Evolutionary conservation across 2,888 invertebrate species (phyloP).

Genomic region (Tortrix viridana): DNA sequence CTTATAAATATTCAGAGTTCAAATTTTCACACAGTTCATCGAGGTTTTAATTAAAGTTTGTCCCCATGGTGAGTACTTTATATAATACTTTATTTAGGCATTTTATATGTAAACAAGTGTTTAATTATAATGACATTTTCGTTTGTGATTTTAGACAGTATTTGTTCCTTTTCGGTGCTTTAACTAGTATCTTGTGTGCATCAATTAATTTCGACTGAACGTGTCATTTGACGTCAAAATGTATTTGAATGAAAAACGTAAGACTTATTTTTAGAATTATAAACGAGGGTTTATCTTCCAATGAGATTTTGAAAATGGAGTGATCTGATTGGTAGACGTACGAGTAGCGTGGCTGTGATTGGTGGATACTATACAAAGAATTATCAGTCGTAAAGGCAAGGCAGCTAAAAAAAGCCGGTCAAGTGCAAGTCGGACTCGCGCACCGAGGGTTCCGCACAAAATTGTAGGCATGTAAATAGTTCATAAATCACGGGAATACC

Average conservation of each 20-base stretch:
- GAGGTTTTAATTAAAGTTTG: background rate
- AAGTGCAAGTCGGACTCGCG: too few relatives aligned
- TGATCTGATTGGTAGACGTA: slow-evolving; percentile 22
- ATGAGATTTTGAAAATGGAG: slow-evolving; percentile 15
- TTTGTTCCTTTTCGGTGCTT: slow-evolving; percentile 33
- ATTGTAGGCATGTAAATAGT: too few relatives aligned
- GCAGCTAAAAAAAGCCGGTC: too few relatives aligned
- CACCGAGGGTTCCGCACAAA: too few relatives aligned
- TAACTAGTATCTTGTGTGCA: slow-evolving; percentile 4
- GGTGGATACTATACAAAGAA: background rate
- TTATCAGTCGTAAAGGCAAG: too few relatives aligned
- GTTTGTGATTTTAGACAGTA: slow-evolving; percentile 2
- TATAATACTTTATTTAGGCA: too few relatives aligned
- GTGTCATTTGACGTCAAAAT: too few relatives aligned
- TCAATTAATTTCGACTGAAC: background rate
- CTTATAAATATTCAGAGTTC: too few relatives aligned
- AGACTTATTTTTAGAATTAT: background rate
- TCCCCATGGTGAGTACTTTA: too few relatives aligned
- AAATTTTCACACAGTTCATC: too few relatives aligned
- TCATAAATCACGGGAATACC: too few relatives aligned
- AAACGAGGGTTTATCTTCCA: background rate
- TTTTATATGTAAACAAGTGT: background rate
- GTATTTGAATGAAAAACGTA: too few relatives aligned
- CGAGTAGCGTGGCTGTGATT: slow-evolving; percentile 16
- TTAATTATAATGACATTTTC: background rate